Evolutionary conservation across 2,797 vertebrate species (phyloP), one percentile per base, ranked within the genome.

Genomic region (Sphaeramia orbicularis): DNA sequence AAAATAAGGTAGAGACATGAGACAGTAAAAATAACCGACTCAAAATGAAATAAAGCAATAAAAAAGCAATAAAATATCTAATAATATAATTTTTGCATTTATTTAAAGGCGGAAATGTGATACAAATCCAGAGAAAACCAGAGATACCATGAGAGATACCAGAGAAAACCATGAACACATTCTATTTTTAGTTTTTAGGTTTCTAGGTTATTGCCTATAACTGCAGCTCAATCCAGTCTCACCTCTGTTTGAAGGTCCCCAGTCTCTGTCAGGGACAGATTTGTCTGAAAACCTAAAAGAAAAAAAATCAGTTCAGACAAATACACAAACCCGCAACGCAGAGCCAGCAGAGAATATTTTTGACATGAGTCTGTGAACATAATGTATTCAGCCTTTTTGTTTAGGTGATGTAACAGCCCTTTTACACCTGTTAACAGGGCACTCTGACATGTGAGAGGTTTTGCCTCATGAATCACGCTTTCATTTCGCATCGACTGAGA

Each of bases 201-300:
- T 24, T 24, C 24, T 3, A 27, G 24, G 24, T 6, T 27, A 27
- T 27, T 27, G 24, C 24, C 6, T 27, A 5, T 27, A 27, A 27
- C 24, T 27, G 27, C 1, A 27, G 6, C 24, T 27, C 24, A 3
- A 27, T 27, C 24, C 24, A 35, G 50, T 66, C 85, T 92, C 86
- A 95, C 94, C 94, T 93, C 89, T 91, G 80, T 55, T 75, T 41
- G 81, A 79, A 32, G 86, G 48, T 18, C 80, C 89, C 83, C 87
- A 87, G 53, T 94, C 93, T 86, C 86, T 84, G 53, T 90, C 91
- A 44, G 85, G 74, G 59, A 74, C 71, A 63, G 87, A 85, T 81
- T 94, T 94, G 56, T 92, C 93, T 64, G 90, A 86, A 89, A 93
- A 94, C 92, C 95, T 95, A 59, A 62, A 78, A 70, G 47, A 15